Conservation (phyloP, 2,888 invertebrate genomes). For the Hypomecis atomaria region DNA sequence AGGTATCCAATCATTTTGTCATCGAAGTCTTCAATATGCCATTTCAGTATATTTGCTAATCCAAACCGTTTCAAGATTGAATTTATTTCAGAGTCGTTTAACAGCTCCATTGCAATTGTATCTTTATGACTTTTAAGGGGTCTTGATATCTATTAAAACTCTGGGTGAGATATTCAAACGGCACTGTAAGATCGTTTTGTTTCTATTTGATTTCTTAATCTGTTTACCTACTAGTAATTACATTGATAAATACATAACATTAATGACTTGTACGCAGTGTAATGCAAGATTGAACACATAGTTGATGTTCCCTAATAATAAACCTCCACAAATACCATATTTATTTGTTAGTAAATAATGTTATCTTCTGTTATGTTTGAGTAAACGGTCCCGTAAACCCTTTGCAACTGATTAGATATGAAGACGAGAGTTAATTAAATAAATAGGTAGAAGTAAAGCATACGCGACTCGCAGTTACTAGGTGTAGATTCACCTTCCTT, state of each 20-base stretch:
- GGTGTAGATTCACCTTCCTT: too few species aligned
- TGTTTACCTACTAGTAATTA: background rate
- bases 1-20: slow-evolving; percentile 69
- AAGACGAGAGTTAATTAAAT: background rate
- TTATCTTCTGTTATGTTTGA: background rate
- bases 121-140: background rate
- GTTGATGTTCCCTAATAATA: background rate
- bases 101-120: slow-evolving; percentile 55
- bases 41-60: slow-evolving; percentile 49
- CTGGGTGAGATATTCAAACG: too few species aligned
- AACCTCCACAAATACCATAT: background rate
- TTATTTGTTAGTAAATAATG: background rate
- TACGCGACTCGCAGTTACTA: background rate
- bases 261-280: background rate
- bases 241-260: background rate
- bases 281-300: background rate
- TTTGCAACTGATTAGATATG: slow-evolving; percentile 3
- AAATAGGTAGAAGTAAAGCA: background rate
- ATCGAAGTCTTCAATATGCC: slow-evolving; percentile 58
- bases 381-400: background rate
- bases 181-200: background rate
- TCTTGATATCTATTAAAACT: background rate
- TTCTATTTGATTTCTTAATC: background rate
- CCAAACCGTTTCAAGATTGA: slow-evolving; percentile 55
- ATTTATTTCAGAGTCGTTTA: slow-evolving; percentile 58